Evolutionary conservation across 2,797 vertebrate species (phyloP).

Genomic region (Poecilia velifera): DNA sequence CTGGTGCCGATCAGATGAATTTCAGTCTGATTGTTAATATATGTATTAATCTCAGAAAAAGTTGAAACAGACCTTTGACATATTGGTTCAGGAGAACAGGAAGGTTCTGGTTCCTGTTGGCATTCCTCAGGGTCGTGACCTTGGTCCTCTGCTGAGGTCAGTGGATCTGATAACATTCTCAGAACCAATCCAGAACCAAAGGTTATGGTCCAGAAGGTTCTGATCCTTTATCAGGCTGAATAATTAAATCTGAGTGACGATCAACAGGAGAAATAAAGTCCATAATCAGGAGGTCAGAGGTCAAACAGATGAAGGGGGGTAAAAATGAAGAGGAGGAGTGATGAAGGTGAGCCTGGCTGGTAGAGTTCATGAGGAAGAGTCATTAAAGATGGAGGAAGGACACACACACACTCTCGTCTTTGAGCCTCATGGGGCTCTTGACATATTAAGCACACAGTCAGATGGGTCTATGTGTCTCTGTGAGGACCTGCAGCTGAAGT

Average conservation of each 20-base stretch:
- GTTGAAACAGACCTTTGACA: background rate
- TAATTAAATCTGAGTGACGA: too few species aligned
- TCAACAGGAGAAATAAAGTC: too few species aligned
- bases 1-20: background rate
- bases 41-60: background rate
- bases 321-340: background rate
- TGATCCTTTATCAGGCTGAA: background rate
- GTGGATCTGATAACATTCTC: background rate
- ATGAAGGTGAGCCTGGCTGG: constrained; percentile 47
- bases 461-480: background rate
- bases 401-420: too few species aligned
- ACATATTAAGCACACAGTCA: background rate
- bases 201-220: background rate
- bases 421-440: background rate
- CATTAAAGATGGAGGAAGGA: constrained; percentile 68
- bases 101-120: too few species aligned
- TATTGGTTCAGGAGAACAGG: background rate
- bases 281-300: too few species aligned
- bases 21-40: background rate
- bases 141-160: background rate
- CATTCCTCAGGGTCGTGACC: background rate
- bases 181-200: background rate
- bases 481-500: background rate
- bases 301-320: too few species aligned
- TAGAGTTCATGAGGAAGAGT: constrained; percentile 50